Conservation (phyloP, 1,140 invertebrate genomes). For the Pachyrhynchus sulphureomaculatus region DNA sequence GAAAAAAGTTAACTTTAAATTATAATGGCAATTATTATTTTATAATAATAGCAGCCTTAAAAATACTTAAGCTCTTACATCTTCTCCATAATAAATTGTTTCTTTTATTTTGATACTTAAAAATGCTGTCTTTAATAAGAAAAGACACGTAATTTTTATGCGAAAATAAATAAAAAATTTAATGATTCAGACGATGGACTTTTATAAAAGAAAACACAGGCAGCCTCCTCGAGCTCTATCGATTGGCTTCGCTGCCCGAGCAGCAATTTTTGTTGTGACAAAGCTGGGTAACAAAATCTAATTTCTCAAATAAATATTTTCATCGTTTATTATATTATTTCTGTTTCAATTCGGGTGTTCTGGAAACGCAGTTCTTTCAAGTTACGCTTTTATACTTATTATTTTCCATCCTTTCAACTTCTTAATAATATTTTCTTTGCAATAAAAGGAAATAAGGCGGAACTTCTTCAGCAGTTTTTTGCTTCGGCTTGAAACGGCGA, state of each 20-base stretch:
- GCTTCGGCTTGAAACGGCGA: too few relatives aligned
- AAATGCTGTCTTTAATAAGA: not conserved
- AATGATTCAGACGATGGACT: constrained; percentile 24
- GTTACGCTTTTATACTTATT: constrained; percentile 44
- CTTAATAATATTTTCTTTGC: constrained; percentile 38
- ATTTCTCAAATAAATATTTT: constrained; percentile 52
- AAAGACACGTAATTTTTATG: constrained; percentile 16
- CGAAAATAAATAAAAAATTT: constrained; percentile 25
- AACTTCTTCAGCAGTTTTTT: constrained; percentile 16
- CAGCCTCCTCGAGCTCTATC: constrained; percentile 27
- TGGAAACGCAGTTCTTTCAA: constrained; percentile 39
- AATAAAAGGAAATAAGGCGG: constrained; percentile 30
- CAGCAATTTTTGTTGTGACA: constrained; percentile 41
- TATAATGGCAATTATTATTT: too few relatives aligned
- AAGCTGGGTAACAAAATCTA: constrained; percentile 48
- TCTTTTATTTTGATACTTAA: not conserved
- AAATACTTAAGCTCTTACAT: too few relatives aligned
- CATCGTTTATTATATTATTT: constrained; percentile 51
- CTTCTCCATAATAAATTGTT: not conserved
- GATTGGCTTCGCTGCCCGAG: constrained; percentile 23
- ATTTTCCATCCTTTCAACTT: constrained; percentile 43
- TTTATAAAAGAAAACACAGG: constrained; percentile 22
- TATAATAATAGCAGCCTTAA: too few relatives aligned
- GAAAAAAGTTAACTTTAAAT: too few relatives aligned
- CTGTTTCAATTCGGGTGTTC: constrained; percentile 47